Base-by-base conservation (phyloP, 2,797 vertebrate species). In the Crenuchus spilurus region DNA sequence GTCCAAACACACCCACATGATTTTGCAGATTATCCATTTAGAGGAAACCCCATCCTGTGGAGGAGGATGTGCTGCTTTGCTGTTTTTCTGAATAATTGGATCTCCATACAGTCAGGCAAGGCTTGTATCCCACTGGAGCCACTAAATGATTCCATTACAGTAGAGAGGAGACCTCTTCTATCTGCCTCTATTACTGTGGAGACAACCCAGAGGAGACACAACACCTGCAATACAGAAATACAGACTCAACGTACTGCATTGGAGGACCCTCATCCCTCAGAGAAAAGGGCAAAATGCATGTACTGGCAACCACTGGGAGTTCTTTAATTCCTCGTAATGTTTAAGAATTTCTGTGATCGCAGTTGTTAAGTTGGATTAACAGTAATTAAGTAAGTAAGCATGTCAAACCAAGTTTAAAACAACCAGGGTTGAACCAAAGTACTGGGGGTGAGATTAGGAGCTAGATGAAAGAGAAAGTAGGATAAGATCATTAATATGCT, bases 111-210 rank as follows among this genome's bases (percentile, higher is more conserved):
- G 46, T 62, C 31, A 42, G 49, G 57, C 20, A 55, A 69, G 49
- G 37, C 35, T 28, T n/a, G 46, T 52, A 68, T 64, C 65, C 65
- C 62, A 69, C 66, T 35, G 46, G 51, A 58, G 31, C 48, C 64
- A 33, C 37, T 60, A 62, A 66, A 71, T 70, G 65, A 70, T 52
- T 67, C 48, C 73, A 79, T 80, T 74, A 74, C 51, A 52, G 35
- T 18, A 37, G 8, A 18, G 57, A 22, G 51, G 41, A 41, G 72
- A 52, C 46, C 20, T 58, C 41, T 55, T 62, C 48, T 65, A 80
- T 84, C 63, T 65, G 66, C 80, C 52, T 55, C 75, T 77, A 83
- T 89, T 88, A 84, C 67, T 66, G 54, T 54, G 60, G 62, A 80
- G 77, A 84, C 72, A 75, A 65, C 81, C 61, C 70, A 51, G 81